Conservation (phyloP, 2,113 vertebrate genomes). For the Rhinopithecus roxellana region DNA sequence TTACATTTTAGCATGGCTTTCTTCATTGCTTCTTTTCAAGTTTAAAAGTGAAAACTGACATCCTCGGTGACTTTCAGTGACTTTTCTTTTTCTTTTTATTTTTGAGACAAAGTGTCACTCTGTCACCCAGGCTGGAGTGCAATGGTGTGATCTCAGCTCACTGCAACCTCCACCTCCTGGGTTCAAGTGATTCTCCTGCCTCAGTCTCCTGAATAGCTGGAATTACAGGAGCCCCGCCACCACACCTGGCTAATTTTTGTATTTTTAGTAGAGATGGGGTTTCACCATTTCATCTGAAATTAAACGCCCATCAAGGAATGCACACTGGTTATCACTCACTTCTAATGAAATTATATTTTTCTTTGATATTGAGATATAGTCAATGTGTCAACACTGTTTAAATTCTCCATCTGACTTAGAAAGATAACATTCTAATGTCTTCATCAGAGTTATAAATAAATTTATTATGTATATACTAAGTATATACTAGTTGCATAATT, state of each 20-base stretch:
- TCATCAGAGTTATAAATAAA: background rate
- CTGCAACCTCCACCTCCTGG: too few relatives aligned
- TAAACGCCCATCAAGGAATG: background rate
- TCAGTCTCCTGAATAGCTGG: too few relatives aligned
- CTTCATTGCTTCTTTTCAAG: background rate
- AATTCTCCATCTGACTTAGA: background rate
- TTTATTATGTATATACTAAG: background rate
- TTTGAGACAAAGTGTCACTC: too few relatives aligned
- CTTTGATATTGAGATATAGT: background rate
- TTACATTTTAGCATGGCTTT: background rate
- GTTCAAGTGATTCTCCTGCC: too few relatives aligned
- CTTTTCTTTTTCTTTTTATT: too few relatives aligned
- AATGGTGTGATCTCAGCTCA: too few relatives aligned
- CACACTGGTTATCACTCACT: background rate
- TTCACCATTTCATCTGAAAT: background rate
- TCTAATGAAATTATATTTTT: background rate
- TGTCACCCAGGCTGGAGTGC: too few relatives aligned
- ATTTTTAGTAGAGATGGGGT: too few relatives aligned
- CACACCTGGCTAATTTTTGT: too few relatives aligned
- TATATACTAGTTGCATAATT: background rate
- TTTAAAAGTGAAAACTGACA: background rate
- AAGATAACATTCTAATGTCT: background rate
- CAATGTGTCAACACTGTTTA: background rate
- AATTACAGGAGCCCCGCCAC: too few relatives aligned
- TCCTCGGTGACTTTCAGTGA: background rate